Evolutionary conservation across 2,797 vertebrate species (phyloP), one percentile per base, ranked within the genome.

Genomic region (Anabacerthia variegaticeps): DNA sequence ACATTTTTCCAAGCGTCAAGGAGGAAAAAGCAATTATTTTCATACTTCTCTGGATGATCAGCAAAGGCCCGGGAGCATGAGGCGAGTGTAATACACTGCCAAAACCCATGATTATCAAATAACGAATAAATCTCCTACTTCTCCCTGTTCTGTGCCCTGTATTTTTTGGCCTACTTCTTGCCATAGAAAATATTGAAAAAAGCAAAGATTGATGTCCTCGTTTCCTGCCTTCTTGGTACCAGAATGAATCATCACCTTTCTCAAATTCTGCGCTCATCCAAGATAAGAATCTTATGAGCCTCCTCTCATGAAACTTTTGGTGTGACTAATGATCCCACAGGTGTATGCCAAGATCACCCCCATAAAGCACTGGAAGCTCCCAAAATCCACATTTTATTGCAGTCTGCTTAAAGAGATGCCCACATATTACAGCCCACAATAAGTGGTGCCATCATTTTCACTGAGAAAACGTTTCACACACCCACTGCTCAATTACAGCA

Each of bases 21-120:
- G 34, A 92, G 14, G 41, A 77, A 63, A 91, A 91, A 63, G 23
- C 66, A 79, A 80, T 92, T 90, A 69, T 89, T 85, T 94, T 92
- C 32, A 16, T 71, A 52, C 44, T 52, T 71, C 44, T 92, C 41
- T 74, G 56, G 41, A 55, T 52, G n/a, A 89, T 74, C 41, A 80
- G 34, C 68, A 90, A 37, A 88, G 79, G 23, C 61, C 52, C 32
- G 93, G 34, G 91, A 92, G 65, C 41, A 74, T 39, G 32, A 85
- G 41, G 13, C 23, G 66, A 62, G 20, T 2, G 11, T 48, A 79
- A 39, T 28, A 67, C 3, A 51, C 26, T 62, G 44, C 48, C 85
- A 92, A 80, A 81, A 65, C 2, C 3, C 7, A 32, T 32, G 3
- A 80, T 84, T 82, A 93, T 37, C 39, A 82, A 66, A 10, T 43